A percentile compares a stretch with the other conserved stretches of the same genome.
Evolutionary conservation across 2,113 vertebrate genomes (phyloP).

Genomic region (Lanius collurio): DNA sequence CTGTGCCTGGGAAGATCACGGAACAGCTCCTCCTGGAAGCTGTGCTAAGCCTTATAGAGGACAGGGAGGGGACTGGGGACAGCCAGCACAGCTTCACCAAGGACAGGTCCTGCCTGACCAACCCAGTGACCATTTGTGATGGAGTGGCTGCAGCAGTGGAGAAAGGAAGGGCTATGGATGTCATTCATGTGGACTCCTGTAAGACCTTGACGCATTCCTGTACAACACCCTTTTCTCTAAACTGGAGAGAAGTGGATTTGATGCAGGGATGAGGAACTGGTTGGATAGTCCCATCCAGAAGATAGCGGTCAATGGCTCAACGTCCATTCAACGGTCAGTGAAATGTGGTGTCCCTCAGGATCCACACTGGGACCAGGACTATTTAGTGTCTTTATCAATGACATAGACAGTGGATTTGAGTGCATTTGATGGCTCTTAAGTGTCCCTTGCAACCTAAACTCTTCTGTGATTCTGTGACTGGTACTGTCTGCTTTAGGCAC

Average conservation of each 20-base stretch:
- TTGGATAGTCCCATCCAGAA: neutral
- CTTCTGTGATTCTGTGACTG: neutral
- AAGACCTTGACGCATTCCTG: neutral
- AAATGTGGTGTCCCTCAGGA: neutral
- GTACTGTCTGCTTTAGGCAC: neutral
- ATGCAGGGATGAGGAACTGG: neutral
- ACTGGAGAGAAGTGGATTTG: neutral
- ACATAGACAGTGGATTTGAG: neutral
- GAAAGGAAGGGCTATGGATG: neutral
- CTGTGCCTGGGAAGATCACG: neutral
- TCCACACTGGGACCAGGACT: neutral
- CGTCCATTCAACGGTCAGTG: rapidly evolving
- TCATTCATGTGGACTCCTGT: neutral
- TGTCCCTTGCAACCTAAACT: neutral
- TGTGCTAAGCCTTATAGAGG: neutral
- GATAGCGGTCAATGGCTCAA: rapidly evolving
- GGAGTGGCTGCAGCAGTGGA: neutral
- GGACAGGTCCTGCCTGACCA: neutral
- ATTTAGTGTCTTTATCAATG: neutral
- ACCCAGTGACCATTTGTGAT: neutral
- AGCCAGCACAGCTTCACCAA: neutral
- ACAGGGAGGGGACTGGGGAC: neutral
- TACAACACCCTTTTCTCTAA: neutral
- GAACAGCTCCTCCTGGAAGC: neutral
- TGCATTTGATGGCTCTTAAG: neutral